A percentile compares a stretch with the other conserved stretches of the same genome.
These are phyloP conservation scores for Pteropus rufus DNA, from an alignment of 2,797 vertebrate genomes.

Conservation along the genomic window DNA sequence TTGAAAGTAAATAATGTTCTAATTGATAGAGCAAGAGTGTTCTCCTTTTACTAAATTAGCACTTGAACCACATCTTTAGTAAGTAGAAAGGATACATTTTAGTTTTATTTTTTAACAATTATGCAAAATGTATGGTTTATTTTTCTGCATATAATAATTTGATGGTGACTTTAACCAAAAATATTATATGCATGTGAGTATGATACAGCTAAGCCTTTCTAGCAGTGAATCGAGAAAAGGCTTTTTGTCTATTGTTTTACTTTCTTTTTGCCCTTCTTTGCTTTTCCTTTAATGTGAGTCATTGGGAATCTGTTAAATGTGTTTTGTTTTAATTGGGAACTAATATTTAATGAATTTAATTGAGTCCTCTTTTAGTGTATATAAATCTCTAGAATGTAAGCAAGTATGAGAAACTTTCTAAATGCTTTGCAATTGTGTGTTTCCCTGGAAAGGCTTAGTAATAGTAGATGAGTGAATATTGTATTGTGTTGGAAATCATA, in stretches of 20 bases:
- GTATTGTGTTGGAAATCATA: background rate
- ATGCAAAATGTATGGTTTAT: background rate
- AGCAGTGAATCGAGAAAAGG: background rate
- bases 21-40: background rate
- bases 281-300: background rate
- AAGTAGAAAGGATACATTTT: background rate
- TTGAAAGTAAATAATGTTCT: slow-evolving; percentile 36
- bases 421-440: background rate
- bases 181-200: background rate
- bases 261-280: background rate
- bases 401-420: background rate
- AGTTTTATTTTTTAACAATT: background rate
- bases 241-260: background rate
- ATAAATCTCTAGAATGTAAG: background rate
- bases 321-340: background rate
- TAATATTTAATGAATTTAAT: background rate
- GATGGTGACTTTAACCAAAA: background rate
- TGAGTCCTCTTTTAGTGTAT: background rate
- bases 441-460: background rate
- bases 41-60: background rate
- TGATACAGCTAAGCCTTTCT: background rate
- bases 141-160: background rate
- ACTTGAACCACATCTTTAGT: background rate
- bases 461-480: background rate
- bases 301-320: background rate